A percentile compares a stretch with the other conserved stretches of the same genome.
Evolutionary conservation across 2,888 invertebrate species (phyloP).

Genomic region (Rhodophaea formosa): DNA sequence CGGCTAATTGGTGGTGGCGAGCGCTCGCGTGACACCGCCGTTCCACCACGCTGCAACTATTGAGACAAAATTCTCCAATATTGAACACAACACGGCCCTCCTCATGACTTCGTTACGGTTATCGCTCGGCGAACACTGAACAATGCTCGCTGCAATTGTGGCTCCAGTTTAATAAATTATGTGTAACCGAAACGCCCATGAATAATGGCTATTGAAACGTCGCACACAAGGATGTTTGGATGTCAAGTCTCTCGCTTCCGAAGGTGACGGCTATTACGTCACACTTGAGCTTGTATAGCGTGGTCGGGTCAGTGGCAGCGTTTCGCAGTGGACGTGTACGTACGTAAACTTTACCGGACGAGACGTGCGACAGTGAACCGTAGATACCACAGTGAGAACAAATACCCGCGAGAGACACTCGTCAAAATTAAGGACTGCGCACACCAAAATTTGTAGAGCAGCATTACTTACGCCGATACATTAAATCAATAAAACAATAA

Average conservation of each 20-base stretch:
- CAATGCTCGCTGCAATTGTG: constrained; percentile 22
- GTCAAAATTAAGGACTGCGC: constrained; percentile 41
- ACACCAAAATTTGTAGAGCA: constrained; percentile 26
- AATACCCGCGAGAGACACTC: constrained; percentile 62
- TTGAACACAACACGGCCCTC: constrained; percentile 58
- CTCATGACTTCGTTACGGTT: constrained; percentile 65
- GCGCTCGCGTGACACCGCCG: constrained; percentile 69
- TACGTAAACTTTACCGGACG: constrained; percentile 54
- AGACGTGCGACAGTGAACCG: constrained; percentile 52
- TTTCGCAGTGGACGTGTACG: constrained; percentile 50
- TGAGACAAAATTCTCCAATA: constrained; percentile 71
- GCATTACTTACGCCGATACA: too few species aligned
- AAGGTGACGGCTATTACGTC: constrained; percentile 42
- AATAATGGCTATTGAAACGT: constrained; percentile 21
- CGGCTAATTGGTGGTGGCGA: constrained; percentile 72
- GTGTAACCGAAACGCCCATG: constrained; percentile 16
- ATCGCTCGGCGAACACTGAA: constrained; percentile 33
- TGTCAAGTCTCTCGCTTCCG: constrained; percentile 48
- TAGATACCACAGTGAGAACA: constrained; percentile 50
- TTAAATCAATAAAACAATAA: too few species aligned
- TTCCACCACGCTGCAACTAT: constrained; percentile 54
- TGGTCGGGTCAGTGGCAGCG: constrained; percentile 38
- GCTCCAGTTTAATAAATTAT: constrained; percentile 27
- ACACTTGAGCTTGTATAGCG: constrained; percentile 19
- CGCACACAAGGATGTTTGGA: constrained; percentile 45